Evolutionary conservation across 2,113 vertebrate genomes (phyloP), one percentile per base, ranked within the genome.

Genomic region (Aphyosemion australe): DNA sequence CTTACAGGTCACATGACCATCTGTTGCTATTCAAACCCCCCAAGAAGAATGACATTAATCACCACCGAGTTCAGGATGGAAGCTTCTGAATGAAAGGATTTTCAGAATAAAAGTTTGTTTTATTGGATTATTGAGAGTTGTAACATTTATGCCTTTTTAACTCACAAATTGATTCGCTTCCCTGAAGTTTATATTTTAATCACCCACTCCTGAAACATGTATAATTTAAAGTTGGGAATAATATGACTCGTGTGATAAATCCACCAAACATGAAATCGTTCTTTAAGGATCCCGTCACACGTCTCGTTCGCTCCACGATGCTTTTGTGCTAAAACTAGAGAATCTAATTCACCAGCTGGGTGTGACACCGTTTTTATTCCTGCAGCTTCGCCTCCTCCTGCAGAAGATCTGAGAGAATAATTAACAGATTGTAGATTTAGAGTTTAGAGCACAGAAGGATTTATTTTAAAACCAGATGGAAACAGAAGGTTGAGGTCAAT

Each of bases 361-460:
- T 26, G 26, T 26, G 26, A 26, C 26, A 26, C n/a, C n/a, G 1
- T 26, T 26, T 26, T 26, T 26, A 26, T 26, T 26, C 13, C 51
- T 51, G 10, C 41, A 42, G 41, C 11, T 13, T 42, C 41, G 37
- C 8, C 37, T 12, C 37, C 37, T 39, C 37, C 8, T 12, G 4
- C 37, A 43, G 32, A 42, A 43, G 71, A 84, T 76, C 63, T 64
- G 58, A 85, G 10, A 48, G 78, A 79, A 83, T 85, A 81, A 75
- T 77, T 72, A 73, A 83, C 57, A 59, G 70, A 67, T 39, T 73
- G 78, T 69, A 51, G 80, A 70, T 74, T 75, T 32, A 48, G 64
- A 76, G 63, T 59, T 70, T 31, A 50, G 31, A 39, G 34, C 51
- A 49, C 54, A 9, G 32, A 41, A 26, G 52, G 61, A 45, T 61